Evolutionary conservation across 2,888 invertebrate species (phyloP).

Genomic region (Agrypnus murinus): DNA sequence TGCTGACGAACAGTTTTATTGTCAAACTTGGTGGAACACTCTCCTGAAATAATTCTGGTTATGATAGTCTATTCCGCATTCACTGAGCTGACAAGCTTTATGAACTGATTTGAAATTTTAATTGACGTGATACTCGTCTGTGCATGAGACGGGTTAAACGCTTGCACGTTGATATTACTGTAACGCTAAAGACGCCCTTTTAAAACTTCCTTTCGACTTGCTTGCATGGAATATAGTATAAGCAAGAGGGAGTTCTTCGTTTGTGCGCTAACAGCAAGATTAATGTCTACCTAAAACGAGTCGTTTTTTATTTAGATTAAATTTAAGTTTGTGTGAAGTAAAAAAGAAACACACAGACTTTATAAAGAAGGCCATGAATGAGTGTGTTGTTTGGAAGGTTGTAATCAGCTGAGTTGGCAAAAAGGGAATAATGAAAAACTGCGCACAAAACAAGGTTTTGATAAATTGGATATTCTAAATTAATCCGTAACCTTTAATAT

Average conservation of each 20-base stretch:
- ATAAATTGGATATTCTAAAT: no score
- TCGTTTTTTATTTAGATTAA: conserved; percentile 31
- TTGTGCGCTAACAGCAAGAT: conserved; percentile 24
- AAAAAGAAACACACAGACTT: conserved; percentile 9
- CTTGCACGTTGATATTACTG: conserved; percentile 38
- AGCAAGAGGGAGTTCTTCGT: conserved; percentile 9
- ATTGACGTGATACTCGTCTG: conserved; percentile 51
- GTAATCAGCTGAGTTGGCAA: no score
- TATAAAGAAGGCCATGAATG: conserved; percentile 8
- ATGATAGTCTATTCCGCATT: conserved; percentile 50
- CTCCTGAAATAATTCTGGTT: conserved; percentile 54
- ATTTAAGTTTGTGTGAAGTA: conserved; percentile 17
- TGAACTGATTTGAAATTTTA: conserved; percentile 56
- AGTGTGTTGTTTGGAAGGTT: conserved; percentile 15
- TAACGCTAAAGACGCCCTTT: conserved; percentile 34
- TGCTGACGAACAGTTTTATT: conserved; percentile 58
- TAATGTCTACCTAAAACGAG: conserved; percentile 26
- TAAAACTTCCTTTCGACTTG: conserved; percentile 5
- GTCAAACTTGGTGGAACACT: conserved; percentile 55
- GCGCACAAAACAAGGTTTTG: no score
- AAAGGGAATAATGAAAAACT: no score
- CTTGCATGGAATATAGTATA: conserved; percentile 12
- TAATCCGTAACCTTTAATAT: no score
- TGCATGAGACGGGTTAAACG: conserved; percentile 46
- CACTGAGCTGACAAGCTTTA: conserved; percentile 51